Evolutionary conservation across 1,140 invertebrate genomes (phyloP).

Genomic region (Choristoneura fumiferana): DNA sequence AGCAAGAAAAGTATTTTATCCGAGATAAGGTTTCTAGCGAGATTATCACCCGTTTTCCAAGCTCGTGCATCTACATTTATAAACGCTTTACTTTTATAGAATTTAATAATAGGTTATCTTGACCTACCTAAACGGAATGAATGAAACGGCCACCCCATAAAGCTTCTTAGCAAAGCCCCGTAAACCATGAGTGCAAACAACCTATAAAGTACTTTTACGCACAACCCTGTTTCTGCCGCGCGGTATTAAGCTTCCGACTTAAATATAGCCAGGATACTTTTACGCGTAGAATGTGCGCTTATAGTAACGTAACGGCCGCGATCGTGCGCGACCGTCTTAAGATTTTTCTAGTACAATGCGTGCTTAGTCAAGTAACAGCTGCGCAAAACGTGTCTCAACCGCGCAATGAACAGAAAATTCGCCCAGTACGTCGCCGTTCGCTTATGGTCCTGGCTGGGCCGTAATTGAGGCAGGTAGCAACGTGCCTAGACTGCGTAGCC

Average conservation of each 20-base stretch:
- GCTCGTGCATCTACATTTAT: conserved; percentile 39
- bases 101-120: conserved; percentile 21
- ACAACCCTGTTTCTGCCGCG: conserved; percentile 22
- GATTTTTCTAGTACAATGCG: too few species aligned
- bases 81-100: conserved; percentile 10
- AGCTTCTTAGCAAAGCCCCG: conserved; percentile 18
- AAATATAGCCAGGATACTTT: conserved; percentile 27
- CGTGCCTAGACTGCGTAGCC: conserved; percentile 29
- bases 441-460: conserved; percentile 16
- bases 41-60: neutral
- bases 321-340: too few species aligned
- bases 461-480: conserved; percentile 31
- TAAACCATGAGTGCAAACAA: conserved; percentile 13
- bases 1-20: too few species aligned
- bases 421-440: too few species aligned
- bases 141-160: conserved; percentile 11
- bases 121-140: conserved; percentile 23
- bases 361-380: too few species aligned
- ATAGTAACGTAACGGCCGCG: too few species aligned
- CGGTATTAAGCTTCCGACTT: conserved; percentile 31
- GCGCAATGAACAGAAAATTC: too few species aligned
- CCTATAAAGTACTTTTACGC: conserved; percentile 29
- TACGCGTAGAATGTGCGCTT: neutral
- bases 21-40: too few species aligned
- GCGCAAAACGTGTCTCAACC: too few species aligned